Conservation (phyloP, 2,888 invertebrate genomes). For the Lymantria monacha region DNA sequence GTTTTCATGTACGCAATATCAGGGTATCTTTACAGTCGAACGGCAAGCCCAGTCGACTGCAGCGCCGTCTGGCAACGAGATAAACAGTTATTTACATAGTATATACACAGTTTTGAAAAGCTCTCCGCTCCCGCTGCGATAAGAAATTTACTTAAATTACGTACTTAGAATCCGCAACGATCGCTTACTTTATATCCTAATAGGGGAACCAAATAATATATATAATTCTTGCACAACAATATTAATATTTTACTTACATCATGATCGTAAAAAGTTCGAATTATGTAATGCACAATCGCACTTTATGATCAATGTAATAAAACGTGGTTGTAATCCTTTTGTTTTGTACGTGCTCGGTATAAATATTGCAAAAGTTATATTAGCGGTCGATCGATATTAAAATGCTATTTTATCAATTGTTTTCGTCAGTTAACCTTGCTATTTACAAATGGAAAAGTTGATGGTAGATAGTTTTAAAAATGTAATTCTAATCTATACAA, state of each 20-base stretch:
- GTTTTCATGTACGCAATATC: conserved; percentile 20
- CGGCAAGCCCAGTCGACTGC: conserved; percentile 6
- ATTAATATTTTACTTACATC: not conserved
- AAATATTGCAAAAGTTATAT: conserved; percentile 10
- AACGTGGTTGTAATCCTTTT: conserved; percentile 12
- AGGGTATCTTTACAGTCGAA: conserved; percentile 19
- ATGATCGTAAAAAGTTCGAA: not conserved
- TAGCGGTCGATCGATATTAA: conserved; percentile 1
- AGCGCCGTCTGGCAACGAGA: conserved; percentile 13
- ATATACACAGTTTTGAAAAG: conserved; percentile 57
- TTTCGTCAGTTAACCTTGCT: conserved; percentile 10
- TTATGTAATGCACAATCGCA: conserved; percentile 12
- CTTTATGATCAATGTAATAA: conserved; percentile 13
- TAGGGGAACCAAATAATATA: conserved; percentile 10
- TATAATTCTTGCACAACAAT: not conserved
- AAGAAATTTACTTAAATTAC: conserved; percentile 62
- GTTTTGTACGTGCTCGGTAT: conserved; percentile 14
- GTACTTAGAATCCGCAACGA: conserved; percentile 38
- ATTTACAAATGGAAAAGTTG: conserved; percentile 6
- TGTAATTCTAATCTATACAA: no score
- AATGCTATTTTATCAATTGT: conserved; percentile 12
- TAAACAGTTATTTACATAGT: conserved; percentile 57
- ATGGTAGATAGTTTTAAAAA: not conserved
- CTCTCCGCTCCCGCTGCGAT: conserved; percentile 54
- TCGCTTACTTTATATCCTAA: conserved; percentile 25